These are phyloP conservation scores for Falco berigora DNA, from an alignment of 2,797 vertebrate species.

Conservation along the genomic window DNA sequence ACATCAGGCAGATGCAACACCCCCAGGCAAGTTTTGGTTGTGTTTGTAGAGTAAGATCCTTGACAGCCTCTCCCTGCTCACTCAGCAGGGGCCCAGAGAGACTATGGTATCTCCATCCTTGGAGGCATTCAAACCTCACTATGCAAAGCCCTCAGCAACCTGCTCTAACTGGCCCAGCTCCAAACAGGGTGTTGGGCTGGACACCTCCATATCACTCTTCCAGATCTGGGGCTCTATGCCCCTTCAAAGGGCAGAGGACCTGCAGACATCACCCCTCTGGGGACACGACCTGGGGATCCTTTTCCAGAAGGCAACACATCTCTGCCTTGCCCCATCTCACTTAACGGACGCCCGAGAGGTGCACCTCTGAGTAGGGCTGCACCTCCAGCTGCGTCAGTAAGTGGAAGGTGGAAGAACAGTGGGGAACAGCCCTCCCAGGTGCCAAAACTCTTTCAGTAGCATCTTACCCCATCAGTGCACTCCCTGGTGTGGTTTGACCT, in stretches of 20 bases:
- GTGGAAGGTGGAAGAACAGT: neutral
- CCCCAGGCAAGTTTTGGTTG: neutral
- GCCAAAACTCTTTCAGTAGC: neutral
- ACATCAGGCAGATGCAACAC: neutral
- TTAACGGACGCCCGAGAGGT: accelerated
- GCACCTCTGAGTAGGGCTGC: neutral
- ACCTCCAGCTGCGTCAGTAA: no score
- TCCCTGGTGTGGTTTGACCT: neutral
- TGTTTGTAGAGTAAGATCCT: neutral
- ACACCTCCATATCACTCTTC: neutral
- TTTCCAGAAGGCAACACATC: neutral
- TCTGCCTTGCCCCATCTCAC: neutral
- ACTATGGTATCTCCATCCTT: neutral
- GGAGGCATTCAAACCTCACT: accelerated
- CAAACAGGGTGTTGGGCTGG: neutral
- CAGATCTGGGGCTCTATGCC: neutral
- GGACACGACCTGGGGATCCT: neutral
- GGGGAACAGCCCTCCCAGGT: neutral
- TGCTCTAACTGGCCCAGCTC: neutral
- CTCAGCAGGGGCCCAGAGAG: neutral
- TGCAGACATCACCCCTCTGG: neutral
- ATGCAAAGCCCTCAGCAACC: neutral
- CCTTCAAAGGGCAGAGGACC: neutral
- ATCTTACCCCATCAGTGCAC: accelerated
- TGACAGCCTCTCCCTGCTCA: neutral